Evolutionary conservation across 2,113 vertebrate species (phyloP).

Genomic region (Pterocles burchelli): DNA sequence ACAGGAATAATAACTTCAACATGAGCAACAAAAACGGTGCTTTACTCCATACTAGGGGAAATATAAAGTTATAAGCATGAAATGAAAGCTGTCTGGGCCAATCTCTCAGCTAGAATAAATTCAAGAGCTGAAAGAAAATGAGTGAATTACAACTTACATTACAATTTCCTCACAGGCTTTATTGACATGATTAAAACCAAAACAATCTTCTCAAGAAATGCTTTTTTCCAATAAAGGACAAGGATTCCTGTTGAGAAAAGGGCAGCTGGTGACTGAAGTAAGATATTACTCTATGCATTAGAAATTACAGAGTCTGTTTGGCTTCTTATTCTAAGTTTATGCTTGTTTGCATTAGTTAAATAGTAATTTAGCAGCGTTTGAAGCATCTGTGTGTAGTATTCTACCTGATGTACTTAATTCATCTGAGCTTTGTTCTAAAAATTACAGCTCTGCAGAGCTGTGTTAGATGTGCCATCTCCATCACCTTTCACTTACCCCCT

Average conservation of each 20-base stretch:
- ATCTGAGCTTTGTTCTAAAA: neutral
- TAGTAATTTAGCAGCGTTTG: neutral
- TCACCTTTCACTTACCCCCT: neutral
- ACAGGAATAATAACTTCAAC: neutral
- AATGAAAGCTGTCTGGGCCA: neutral
- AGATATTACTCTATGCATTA: neutral
- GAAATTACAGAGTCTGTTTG: neutral
- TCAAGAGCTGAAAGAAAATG: neutral
- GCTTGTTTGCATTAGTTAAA: neutral
- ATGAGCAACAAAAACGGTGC: neutral
- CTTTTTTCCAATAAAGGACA: neutral
- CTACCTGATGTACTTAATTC: neutral
- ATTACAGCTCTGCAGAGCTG: neutral
- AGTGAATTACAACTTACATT: neutral
- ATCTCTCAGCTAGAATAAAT: neutral
- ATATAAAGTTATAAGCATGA: neutral
- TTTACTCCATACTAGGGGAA: neutral
- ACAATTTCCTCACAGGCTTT: neutral
- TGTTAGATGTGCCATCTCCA: neutral
- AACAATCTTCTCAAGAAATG: neutral
- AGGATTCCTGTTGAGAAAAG: neutral
- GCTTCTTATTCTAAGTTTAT: neutral
- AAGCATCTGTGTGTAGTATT: neutral
- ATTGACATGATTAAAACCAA: neutral
- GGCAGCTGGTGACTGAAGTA: neutral